These are phyloP conservation scores for Zaprionus tsacasi DNA, from an alignment of 1,140 invertebrate species.

Conservation along the genomic window DNA sequence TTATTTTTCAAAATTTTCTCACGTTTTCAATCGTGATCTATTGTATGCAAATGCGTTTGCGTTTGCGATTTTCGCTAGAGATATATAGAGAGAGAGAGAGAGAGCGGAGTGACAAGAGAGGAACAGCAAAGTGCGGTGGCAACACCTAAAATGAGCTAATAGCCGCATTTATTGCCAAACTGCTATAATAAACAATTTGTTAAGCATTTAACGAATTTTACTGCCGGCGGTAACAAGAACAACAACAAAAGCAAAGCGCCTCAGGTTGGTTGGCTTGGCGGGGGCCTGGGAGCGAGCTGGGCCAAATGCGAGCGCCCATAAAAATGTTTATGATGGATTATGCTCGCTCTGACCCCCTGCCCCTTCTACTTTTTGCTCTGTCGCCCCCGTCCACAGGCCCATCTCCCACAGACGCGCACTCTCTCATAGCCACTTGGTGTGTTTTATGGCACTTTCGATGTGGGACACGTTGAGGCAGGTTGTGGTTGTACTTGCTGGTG, in stretches of 20 bases:
- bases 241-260: slow-evolving; percentile 44
- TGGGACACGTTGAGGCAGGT: slow-evolving; percentile 76
- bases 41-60: slow-evolving; percentile 17
- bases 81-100: too few relatives aligned
- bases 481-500: slow-evolving; percentile 41
- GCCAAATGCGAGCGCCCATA: slow-evolving; percentile 72
- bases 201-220: slow-evolving; percentile 81
- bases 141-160: slow-evolving; percentile 80
- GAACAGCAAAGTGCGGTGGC: slow-evolving; percentile 63
- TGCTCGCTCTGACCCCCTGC: slow-evolving; percentile 50
- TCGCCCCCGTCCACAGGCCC: background rate
- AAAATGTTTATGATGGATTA: slow-evolving; percentile 83
- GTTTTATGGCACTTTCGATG: slow-evolving; percentile 76
- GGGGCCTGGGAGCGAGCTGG: slow-evolving; percentile 16
- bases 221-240: slow-evolving; percentile 62
- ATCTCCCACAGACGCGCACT: slow-evolving; percentile 29
- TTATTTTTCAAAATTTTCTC: background rate
- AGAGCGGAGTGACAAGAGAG: slow-evolving; percentile 8
- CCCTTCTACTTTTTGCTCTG: background rate
- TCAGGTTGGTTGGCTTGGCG: background rate
- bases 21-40: background rate
- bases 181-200: slow-evolving; percentile 81
- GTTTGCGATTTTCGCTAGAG: background rate
- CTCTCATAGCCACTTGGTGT: slow-evolving; percentile 61
- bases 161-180: slow-evolving; percentile 79